Percentiles rank a stretch among this genome's conserved stretches.
phyloP scores from a whole-genome alignment of 2,797 vertebrate species.

The Gouania willdenowi region DNA sequence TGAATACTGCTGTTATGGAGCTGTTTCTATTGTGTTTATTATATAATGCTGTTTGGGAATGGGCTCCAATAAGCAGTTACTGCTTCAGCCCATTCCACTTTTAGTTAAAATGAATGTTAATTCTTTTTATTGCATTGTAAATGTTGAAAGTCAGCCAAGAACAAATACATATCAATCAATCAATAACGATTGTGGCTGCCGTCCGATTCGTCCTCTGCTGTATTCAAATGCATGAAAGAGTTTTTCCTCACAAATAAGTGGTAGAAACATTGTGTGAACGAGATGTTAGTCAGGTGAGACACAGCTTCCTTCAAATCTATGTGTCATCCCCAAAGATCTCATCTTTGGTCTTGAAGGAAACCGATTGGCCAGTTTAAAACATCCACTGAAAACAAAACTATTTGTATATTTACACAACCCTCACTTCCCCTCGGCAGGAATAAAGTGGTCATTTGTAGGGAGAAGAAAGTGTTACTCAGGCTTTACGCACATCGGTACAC shows the following conservation, averaged over 20 bases:
- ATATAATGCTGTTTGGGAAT: no score
- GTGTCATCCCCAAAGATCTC: slow-evolving; percentile 36
- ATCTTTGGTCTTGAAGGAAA: slow-evolving; percentile 41
- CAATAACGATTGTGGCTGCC: slow-evolving; percentile 38
- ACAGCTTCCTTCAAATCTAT: slow-evolving; percentile 21
- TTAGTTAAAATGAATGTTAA: no score
- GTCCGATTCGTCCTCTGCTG: slow-evolving; percentile 42
- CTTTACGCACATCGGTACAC: slow-evolving; percentile 52
- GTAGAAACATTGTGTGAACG: slow-evolving; percentile 26
- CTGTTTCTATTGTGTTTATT: no score
- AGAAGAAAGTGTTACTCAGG: slow-evolving; percentile 65
- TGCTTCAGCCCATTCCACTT: no score
- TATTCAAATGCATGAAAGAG: slow-evolving; percentile 21
- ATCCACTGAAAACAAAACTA: slow-evolving; percentile 55
- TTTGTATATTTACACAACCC: slow-evolving; percentile 47
- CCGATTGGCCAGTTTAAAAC: slow-evolving; percentile 52
- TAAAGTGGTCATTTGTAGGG: slow-evolving; percentile 51
- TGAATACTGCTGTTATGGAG: no score
- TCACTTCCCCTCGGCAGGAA: slow-evolving; percentile 58
- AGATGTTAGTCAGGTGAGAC: slow-evolving; percentile 36
- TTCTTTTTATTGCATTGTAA: no score
- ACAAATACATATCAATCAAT: no score
- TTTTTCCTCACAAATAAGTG: slow-evolving; percentile 40
- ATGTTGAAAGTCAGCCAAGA: no score
- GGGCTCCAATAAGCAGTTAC: no score